phyloP scores from a whole-genome alignment of 1,140 invertebrate species.

The Ceratina australensis region DNA sequence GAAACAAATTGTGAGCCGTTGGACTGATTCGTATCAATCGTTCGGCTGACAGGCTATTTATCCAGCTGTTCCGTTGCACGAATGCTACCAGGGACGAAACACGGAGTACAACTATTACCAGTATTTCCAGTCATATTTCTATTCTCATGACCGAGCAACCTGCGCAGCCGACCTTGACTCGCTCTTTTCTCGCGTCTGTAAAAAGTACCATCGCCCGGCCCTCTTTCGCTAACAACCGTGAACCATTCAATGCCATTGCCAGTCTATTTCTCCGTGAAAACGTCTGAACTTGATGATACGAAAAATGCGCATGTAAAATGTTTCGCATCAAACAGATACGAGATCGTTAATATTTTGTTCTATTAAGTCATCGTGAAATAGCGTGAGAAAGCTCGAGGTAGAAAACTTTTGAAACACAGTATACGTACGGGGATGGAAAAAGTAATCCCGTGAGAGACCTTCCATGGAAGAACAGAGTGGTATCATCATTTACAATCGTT shows the following conservation, averaged over 20 bases:
- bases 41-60: slow-evolving; percentile 38
- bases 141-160: slow-evolving; percentile 64
- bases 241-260: slow-evolving; percentile 44
- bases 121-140: slow-evolving; percentile 59
- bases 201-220: slow-evolving; percentile 54
- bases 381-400: no score
- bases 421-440: background rate
- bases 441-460: background rate
- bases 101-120: slow-evolving; percentile 21
- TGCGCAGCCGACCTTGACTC: slow-evolving; percentile 64
- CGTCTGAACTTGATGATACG: background rate
- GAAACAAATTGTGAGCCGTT: slow-evolving; percentile 13
- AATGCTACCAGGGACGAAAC: slow-evolving; percentile 35
- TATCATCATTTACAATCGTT: slow-evolving; percentile 8
- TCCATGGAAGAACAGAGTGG: background rate
- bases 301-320: no score
- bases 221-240: slow-evolving; percentile 59
- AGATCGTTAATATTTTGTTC: no score
- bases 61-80: background rate
- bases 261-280: slow-evolving; percentile 50
- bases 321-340: no score
- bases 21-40: slow-evolving; percentile 23
- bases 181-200: slow-evolving; percentile 63
- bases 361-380: no score
- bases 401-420: no score